phyloP scores from a whole-genome alignment of 2,888 invertebrate genomes.

The Malacosoma neustria region DNA sequence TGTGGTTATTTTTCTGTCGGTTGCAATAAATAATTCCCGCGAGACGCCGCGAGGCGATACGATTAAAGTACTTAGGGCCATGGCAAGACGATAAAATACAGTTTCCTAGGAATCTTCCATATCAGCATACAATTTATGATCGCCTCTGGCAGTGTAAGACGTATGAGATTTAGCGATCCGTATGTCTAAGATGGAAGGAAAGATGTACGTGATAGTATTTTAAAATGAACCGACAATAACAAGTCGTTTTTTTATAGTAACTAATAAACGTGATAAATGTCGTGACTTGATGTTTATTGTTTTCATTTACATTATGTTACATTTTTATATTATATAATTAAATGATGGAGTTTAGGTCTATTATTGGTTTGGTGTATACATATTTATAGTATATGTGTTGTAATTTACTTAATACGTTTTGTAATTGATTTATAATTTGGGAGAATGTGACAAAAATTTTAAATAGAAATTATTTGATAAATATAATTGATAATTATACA shows the following conservation, averaged over 20 bases:
- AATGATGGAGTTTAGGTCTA: no score
- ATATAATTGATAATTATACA: no score
- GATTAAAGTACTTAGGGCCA: conserved; percentile 29
- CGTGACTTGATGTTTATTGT: no score
- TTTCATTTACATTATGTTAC: no score
- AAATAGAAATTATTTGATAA: no score
- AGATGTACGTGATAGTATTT: conserved; percentile 34
- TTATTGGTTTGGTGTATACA: no score
- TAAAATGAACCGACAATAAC: conserved; percentile 12
- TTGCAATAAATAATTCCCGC: conserved; percentile 34
- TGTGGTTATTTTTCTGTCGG: conserved; percentile 42
- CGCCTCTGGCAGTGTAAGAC: conserved; percentile 44
- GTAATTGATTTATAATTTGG: no score
- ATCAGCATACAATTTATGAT: conserved; percentile 50
- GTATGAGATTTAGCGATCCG: conserved; percentile 40
- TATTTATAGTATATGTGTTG: no score
- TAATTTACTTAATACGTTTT: no score
- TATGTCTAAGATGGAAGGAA: conserved; percentile 33
- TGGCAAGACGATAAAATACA: conserved; percentile 40
- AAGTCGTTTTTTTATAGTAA: neutral
- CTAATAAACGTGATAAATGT: neutral
- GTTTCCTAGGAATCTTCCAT: conserved; percentile 47
- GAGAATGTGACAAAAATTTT: no score
- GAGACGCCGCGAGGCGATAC: conserved; percentile 19
- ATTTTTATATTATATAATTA: no score